A percentile compares a stretch with the other conserved stretches of the same genome.
Evolutionary conservation across 2,113 vertebrate genomes (phyloP).

Genomic region (Nannospalax galili): DNA sequence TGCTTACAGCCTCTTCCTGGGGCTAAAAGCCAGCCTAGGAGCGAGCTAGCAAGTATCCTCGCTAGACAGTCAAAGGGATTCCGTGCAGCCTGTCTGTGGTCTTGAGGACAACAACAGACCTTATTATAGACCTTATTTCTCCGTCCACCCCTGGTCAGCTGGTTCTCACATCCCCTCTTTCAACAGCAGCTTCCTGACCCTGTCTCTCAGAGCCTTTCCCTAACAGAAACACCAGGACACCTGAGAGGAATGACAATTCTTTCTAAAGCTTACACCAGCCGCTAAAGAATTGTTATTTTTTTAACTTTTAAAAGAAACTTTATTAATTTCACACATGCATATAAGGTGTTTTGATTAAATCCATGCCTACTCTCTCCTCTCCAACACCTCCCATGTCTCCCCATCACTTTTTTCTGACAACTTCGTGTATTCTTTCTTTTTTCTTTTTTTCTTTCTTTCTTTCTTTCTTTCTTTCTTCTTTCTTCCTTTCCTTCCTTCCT

Average conservation of each 20-base stretch:
- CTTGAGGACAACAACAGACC: not conserved
- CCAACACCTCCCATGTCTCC: too few relatives aligned
- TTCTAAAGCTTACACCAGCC: not conserved
- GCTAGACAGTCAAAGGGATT: not conserved
- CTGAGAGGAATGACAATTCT: not conserved
- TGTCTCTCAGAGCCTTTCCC: not conserved
- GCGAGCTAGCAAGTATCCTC: not conserved
- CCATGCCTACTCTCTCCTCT: too few relatives aligned
- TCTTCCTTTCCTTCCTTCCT: too few relatives aligned
- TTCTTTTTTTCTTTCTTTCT: too few relatives aligned
- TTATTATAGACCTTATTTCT: not conserved
- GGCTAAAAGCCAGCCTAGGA: not conserved
- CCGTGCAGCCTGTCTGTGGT: not conserved
- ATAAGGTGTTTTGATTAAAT: too few relatives aligned
- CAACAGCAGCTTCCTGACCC: not conserved
- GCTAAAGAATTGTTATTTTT: not conserved
- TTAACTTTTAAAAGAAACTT: too few relatives aligned
- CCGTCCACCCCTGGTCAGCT: not conserved
- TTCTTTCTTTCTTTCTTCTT: too few relatives aligned
- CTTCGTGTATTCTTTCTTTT: too few relatives aligned
- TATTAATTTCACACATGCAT: too few relatives aligned
- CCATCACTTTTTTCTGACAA: too few relatives aligned
- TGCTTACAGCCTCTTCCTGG: not conserved
- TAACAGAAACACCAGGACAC: not conserved
- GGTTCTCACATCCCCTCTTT: not conserved